Conservation (phyloP, 2,888 invertebrate genomes). For the Dioctria linearis region DNA sequence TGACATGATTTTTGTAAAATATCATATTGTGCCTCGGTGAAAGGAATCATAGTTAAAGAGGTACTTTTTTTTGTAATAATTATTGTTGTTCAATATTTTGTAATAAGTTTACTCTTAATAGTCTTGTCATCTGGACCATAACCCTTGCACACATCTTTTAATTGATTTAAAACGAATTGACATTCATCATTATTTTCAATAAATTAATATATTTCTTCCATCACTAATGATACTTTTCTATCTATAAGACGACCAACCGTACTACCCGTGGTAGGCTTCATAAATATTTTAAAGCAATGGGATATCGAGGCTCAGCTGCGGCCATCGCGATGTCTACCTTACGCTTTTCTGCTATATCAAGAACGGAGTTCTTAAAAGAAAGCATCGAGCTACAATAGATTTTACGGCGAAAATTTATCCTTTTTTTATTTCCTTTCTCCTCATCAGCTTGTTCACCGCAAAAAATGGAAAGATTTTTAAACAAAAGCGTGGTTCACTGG, state of each 20-base stretch:
- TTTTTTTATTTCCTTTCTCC: not conserved
- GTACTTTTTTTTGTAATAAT: constrained; percentile 7
- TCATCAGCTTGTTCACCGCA: not conserved
- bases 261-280: not conserved
- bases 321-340: not conserved
- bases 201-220: no score
- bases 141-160: no score
- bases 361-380: not conserved
- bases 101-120: not conserved
- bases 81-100: not conserved
- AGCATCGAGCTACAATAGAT: no score
- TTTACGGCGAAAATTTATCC: no score
- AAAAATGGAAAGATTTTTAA: not conserved
- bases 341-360: not conserved
- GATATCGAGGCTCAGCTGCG: not conserved
- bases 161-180: no score
- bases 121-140: no score
- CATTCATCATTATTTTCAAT: no score
- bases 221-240: no score
- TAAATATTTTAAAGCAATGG: no score
- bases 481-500: not conserved
- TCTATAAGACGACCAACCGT: not conserved
- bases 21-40: not conserved
- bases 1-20: not conserved
- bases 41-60: not conserved